A percentile compares a stretch with the other conserved stretches of the same genome.
Evolutionary conservation across 2,888 invertebrate species (phyloP).

Genomic region (Volucella inflata): DNA sequence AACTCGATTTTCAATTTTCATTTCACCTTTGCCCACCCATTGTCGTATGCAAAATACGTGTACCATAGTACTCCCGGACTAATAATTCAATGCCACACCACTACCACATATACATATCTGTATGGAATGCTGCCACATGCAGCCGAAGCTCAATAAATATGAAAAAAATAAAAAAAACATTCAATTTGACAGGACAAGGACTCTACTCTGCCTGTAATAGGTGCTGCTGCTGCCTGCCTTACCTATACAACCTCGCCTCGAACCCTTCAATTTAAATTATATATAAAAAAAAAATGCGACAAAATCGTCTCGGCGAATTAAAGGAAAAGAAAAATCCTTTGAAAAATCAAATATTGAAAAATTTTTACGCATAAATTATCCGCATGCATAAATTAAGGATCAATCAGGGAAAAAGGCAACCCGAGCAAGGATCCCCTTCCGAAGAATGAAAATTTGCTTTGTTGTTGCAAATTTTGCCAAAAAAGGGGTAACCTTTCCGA

Average conservation of each 20-base stretch:
- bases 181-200: constrained; percentile 57
- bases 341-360: constrained; percentile 73
- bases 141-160: constrained; percentile 59
- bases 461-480: no score
- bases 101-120: neutral
- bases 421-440: constrained; percentile 41
- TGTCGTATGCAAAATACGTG: constrained; percentile 72
- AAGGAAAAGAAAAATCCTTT: constrained; percentile 68
- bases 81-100: constrained; percentile 69
- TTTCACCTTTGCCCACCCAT: constrained; percentile 74
- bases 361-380: constrained; percentile 75
- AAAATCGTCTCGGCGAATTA: constrained; percentile 51
- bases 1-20: constrained; percentile 73
- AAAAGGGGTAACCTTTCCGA: constrained; percentile 63
- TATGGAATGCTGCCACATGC: constrained; percentile 46
- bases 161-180: constrained; percentile 34
- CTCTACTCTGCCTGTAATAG: constrained; percentile 12
- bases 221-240: constrained; percentile 36
- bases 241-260: constrained; percentile 3
- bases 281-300: constrained; percentile 26
- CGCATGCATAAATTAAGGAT: constrained; percentile 83
- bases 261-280: constrained; percentile 50
- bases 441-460: constrained; percentile 26
- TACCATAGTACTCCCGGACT: constrained; percentile 35
- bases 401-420: constrained; percentile 77